phyloP scores from a whole-genome alignment of 2,888 invertebrate genomes.

The Synanthedon vespiformis region DNA sequence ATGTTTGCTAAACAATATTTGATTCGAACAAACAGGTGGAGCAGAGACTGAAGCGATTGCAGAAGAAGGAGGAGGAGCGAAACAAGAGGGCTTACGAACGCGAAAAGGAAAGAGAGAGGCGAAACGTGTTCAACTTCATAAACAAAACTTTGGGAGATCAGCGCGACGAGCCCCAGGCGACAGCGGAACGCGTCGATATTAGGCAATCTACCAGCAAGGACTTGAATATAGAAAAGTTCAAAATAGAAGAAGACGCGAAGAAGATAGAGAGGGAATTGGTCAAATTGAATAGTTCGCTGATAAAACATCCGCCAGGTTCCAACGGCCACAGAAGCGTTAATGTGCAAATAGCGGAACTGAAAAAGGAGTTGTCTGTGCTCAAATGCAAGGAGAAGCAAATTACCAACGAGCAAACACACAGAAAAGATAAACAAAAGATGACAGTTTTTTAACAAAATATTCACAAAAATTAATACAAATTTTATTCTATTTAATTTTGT shows the following conservation, averaged over 20 bases:
- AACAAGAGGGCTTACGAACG: slow-evolving; percentile 75
- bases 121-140: slow-evolving; percentile 82
- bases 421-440: slow-evolving; percentile 81
- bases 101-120: slow-evolving; percentile 69
- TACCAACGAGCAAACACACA: slow-evolving; percentile 75
- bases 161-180: slow-evolving; percentile 16
- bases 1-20: not conserved
- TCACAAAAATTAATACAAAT: no score
- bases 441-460: slow-evolving; percentile 73
- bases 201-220: slow-evolving; percentile 73
- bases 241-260: slow-evolving; percentile 78
- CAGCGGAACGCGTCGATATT: slow-evolving; percentile 28
- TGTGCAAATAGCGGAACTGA: slow-evolving; percentile 71
- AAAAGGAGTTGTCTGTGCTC: slow-evolving; percentile 72
- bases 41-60: slow-evolving; percentile 73
- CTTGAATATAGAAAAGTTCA: slow-evolving; percentile 79
- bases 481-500: no score
- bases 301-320: slow-evolving; percentile 72
- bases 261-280: slow-evolving; percentile 75
- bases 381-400: slow-evolving; percentile 74
- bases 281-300: slow-evolving; percentile 74
- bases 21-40: slow-evolving; percentile 58
- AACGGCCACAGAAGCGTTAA: slow-evolving; percentile 73
- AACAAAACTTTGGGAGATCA: slow-evolving; percentile 73
- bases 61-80: slow-evolving; percentile 73